These are phyloP conservation scores for Lasiommata megera DNA, from an alignment of 2,888 invertebrate genomes.

Conservation along the genomic window DNA sequence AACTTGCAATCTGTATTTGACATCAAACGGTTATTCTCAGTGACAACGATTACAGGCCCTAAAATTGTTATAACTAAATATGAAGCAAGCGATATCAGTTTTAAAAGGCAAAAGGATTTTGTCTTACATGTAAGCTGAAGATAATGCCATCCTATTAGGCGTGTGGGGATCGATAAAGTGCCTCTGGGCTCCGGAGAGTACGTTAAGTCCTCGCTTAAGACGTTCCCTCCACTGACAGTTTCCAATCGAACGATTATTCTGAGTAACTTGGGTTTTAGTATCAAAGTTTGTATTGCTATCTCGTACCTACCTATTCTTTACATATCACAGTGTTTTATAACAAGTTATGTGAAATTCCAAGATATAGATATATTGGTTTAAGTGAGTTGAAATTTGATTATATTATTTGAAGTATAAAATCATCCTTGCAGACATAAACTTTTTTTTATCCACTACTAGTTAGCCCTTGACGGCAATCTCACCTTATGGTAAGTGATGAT, in stretches of 20 bases:
- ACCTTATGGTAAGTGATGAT: too few species aligned
- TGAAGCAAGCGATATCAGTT: neutral
- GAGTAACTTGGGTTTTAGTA: slow-evolving; percentile 13
- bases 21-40: too few species aligned
- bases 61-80: neutral
- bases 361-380: too few species aligned
- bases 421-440: too few species aligned
- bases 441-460: too few species aligned
- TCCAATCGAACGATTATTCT: slow-evolving; percentile 24
- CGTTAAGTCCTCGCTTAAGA: slow-evolving; percentile 27
- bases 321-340: too few species aligned
- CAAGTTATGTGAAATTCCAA: too few species aligned
- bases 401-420: too few species aligned
- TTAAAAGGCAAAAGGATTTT: slow-evolving; percentile 7
- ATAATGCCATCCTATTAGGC: slow-evolving; percentile 12
- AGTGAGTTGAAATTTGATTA: too few species aligned
- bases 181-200: slow-evolving; percentile 27
- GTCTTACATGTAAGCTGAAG: slow-evolving; percentile 7
- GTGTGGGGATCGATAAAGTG: slow-evolving; percentile 28
- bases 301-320: neutral
- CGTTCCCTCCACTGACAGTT: slow-evolving; percentile 21
- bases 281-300: slow-evolving; percentile 5
- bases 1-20: too few species aligned
- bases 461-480: too few species aligned
- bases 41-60: too few species aligned